A percentile compares a stretch with the other conserved stretches of the same genome.
These are phyloP conservation scores for Drosophila ironensis DNA, from an alignment of 1,140 invertebrate genomes.

Conservation along the genomic window DNA sequence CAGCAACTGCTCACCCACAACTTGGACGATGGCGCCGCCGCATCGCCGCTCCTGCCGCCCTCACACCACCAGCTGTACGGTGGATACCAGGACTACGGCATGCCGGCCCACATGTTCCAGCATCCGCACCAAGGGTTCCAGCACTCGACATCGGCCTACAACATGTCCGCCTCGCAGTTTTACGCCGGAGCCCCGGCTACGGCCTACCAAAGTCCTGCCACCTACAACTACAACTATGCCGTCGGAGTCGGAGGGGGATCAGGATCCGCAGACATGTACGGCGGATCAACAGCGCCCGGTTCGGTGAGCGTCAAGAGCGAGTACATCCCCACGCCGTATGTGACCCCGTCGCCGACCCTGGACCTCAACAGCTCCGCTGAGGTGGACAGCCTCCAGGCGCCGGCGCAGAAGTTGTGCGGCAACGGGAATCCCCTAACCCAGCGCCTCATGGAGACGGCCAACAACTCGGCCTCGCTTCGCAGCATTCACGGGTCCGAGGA, in stretches of 20 bases:
- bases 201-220: conserved; percentile 54
- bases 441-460: conserved; percentile 39
- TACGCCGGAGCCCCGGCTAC: conserved; percentile 46
- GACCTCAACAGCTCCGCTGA: conserved; percentile 76
- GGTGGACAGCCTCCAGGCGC: conserved; percentile 55
- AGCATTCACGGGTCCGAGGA: conserved; percentile 34
- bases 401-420: conserved; percentile 39
- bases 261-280: conserved; percentile 36
- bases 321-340: conserved; percentile 76
- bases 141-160: conserved; percentile 45
- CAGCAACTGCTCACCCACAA: conserved; percentile 44
- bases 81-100: conserved; percentile 65
- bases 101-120: conserved; percentile 59
- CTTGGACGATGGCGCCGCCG: conserved; percentile 46
- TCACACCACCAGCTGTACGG: conserved; percentile 51
- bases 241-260: too few species aligned
- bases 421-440: conserved; percentile 3
- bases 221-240: conserved; percentile 60
- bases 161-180: conserved; percentile 57
- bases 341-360: conserved; percentile 75
- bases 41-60: conserved; percentile 40
- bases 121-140: conserved; percentile 61
- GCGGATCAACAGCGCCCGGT: conserved; percentile 17
- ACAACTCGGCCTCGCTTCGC: conserved; percentile 30
- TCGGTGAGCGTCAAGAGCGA: conserved; percentile 56